Evolutionary conservation across 2,113 vertebrate species (phyloP), one percentile per base, ranked within the genome.

Genomic region (Ceyx melanurus): DNA sequence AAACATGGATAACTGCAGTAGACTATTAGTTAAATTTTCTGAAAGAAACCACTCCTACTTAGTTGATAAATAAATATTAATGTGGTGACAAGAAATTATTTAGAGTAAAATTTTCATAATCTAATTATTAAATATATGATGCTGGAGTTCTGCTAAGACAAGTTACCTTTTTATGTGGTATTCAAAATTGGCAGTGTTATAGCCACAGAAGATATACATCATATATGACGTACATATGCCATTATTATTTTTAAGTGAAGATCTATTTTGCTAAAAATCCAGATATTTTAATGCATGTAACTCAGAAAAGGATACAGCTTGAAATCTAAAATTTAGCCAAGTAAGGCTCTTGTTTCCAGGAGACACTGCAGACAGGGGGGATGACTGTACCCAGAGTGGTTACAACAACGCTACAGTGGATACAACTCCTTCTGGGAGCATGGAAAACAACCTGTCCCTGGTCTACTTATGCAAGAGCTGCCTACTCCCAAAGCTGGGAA

Each of bases 141-240:
- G 35, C 25, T 76, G 10, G 25, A 90, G 17, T 90, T 54, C 26
- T 61, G 42, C 71, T 50, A 28, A 5, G 42, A 56, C 16, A 46
- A 72, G 25, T 48, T 57, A 43, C 8, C 2, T 64, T 93, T 68
- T 82, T 61, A 72, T 37, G 43, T 13, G 23, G 29, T 8, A 65
- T 74, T 77, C 5, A 43, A 70, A 80, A 74, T 42, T 62, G 42
- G n/a, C 14, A 65, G 19, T 2, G 11, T 25, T 21, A 73, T 31
- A 83, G 35, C 16, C 43, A 73, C 4, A 0, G 11, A 65, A 79
- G 23, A 70, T 15, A 43, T 1, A 50, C 6, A 48, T 28, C 21
- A 23, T 1, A 23, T 1, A 5, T 10, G 7, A 61, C 3, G 11
- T 9, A 61, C 4, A 10, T 12, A 37, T 15, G 64, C 51, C 31